Base-by-base conservation (phyloP, 2,797 vertebrate species). In the Pelobates cultripes region DNA sequence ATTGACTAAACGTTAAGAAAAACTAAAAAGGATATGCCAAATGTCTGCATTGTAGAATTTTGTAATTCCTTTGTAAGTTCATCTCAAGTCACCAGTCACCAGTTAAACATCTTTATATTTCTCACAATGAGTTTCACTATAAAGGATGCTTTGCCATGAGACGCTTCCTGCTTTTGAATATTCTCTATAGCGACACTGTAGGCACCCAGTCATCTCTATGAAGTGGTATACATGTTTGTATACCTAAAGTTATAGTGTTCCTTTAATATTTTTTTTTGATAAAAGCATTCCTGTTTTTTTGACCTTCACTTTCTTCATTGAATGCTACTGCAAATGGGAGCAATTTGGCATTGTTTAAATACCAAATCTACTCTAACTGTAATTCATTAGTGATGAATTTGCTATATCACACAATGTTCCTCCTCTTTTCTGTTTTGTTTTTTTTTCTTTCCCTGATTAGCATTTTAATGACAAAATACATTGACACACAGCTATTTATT, bases 391-490 rank as follows among this genome's bases (percentile, higher is more conserved):
- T 66, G 63, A 57, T 57, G 55, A 57, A 57, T 57, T 51, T 51
- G 55, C 14, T 57, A 12, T 12, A 15, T 57, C 13, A 12, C 55
- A 57, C 9, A 57, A 15, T 12, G 4, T 57, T 57, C 55, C 55
- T 57, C 55, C 55, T 57, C 4, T 57, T 57, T 57, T 57, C 55
- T 57, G 55, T 57, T 12, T 57, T 14, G 2, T 14, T 57, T 57
- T 57, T 57, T 14, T 57, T 57, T 66, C 7, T 4, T 4, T n/a
- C 28, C 28, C 28, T 12, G n/a, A 66, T 66, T 66, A 66, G 63
- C 63, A 66, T 66, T 41, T 66, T 66, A 66, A 66, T 66, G 17
- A 66, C 63, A 28, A 66, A 66, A 28, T 9, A 66, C n/a, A 66
- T 66, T 3, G 4, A 28, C 7, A 66, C 63, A 12, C 4, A 17